phyloP scores from a whole-genome alignment of 2,797 vertebrate genomes.

The Enteromius trimaculatus region DNA sequence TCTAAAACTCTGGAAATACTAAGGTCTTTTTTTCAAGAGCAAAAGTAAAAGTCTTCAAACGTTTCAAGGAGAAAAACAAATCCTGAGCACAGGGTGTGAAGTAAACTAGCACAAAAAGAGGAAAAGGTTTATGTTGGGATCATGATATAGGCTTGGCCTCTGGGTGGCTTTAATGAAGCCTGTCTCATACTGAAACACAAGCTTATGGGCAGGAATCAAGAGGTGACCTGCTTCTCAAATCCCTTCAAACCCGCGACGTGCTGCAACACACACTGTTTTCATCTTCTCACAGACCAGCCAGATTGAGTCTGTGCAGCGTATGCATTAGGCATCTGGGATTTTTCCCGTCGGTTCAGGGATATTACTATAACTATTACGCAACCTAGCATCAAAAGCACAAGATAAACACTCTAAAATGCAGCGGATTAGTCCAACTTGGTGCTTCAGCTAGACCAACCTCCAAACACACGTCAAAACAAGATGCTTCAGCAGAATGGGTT shows the following conservation, averaged over 20 bases:
- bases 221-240: slow-evolving; percentile 71
- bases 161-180: slow-evolving; percentile 61
- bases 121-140: slow-evolving; percentile 63
- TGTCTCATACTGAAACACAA: slow-evolving; percentile 53
- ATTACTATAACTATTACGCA: slow-evolving; percentile 57
- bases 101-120: neutral
- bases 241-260: slow-evolving; percentile 59
- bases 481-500: neutral
- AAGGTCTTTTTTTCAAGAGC: neutral
- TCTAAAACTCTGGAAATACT: neutral
- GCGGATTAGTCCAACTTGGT: slow-evolving; percentile 46
- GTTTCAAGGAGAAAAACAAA: neutral
- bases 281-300: slow-evolving; percentile 25
- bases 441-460: slow-evolving; percentile 16
- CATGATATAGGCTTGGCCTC: slow-evolving; percentile 66
- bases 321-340: slow-evolving; percentile 25
- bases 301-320: slow-evolving; percentile 18
- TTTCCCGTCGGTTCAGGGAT: slow-evolving; percentile 16
- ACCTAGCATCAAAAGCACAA: slow-evolving; percentile 50
- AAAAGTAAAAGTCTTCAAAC: neutral
- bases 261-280: slow-evolving; percentile 32
- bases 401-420: slow-evolving; percentile 49
- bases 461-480: slow-evolving; percentile 32
- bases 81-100: neutral
- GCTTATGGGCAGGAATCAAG: slow-evolving; percentile 56